These are phyloP conservation scores for Okamejei kenojei DNA, from an alignment of 2,797 vertebrate genomes.

Conservation along the genomic window DNA sequence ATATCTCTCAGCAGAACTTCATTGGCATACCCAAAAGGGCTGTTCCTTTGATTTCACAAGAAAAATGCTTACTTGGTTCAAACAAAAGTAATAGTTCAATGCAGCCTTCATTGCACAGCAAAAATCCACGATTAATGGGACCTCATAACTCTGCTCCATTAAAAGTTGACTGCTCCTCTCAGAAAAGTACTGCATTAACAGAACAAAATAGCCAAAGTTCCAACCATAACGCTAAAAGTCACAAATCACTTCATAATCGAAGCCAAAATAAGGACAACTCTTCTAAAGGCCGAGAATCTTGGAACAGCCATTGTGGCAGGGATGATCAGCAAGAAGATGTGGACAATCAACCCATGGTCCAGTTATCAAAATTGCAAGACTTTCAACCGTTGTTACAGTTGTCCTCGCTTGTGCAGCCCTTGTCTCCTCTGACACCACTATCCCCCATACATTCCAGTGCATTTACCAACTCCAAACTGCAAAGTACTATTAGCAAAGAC, in stretches of 20 bases:
- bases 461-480: slow-evolving; percentile 54
- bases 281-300: slow-evolving; percentile 31
- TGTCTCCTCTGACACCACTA: slow-evolving; percentile 52
- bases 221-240: slow-evolving; percentile 48
- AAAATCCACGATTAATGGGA: slow-evolving; percentile 45
- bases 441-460: slow-evolving; percentile 73
- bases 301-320: slow-evolving; percentile 46
- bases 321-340: slow-evolving; percentile 51
- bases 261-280: slow-evolving; percentile 48
- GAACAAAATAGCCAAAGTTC: slow-evolving; percentile 45
- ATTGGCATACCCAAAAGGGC: slow-evolving; percentile 52
- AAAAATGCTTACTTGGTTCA: slow-evolving; percentile 49
- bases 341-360: slow-evolving; percentile 43
- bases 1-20: slow-evolving; percentile 54
- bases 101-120: slow-evolving; percentile 57
- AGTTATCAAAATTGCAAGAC: slow-evolving; percentile 44
- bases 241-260: slow-evolving; percentile 41
- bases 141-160: slow-evolving; percentile 49
- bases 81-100: slow-evolving; percentile 52
- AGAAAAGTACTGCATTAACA: slow-evolving; percentile 52
- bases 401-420: slow-evolving; percentile 59
- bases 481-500: slow-evolving; percentile 50
- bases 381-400: slow-evolving; percentile 60
- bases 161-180: slow-evolving; percentile 48
- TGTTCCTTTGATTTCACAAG: slow-evolving; percentile 48